phyloP scores from a whole-genome alignment of 2,797 vertebrate species.

The Petrocephalus schoutedeni region DNA sequence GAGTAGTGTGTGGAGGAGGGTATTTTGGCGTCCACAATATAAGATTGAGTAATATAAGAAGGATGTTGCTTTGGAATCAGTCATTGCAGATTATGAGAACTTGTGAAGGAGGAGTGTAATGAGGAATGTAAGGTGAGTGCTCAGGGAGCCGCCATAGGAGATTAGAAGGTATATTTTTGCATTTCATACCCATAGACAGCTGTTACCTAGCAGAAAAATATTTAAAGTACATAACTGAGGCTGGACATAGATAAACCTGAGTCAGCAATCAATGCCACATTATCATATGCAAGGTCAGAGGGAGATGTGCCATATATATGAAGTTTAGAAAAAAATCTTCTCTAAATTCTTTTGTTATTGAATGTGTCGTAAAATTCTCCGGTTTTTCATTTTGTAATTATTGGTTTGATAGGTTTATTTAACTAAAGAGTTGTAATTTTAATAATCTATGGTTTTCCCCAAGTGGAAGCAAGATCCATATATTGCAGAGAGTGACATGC shows the following conservation, averaged over 20 bases:
- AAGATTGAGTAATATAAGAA: not conserved
- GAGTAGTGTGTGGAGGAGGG: not conserved
- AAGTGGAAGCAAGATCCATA: too few relatives aligned
- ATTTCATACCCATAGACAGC: not conserved
- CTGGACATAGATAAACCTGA: not conserved
- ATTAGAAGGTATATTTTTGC: not conserved
- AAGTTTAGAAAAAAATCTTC: not conserved
- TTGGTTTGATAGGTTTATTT: not conserved
- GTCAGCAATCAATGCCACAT: slow-evolving; percentile 6
- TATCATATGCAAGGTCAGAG: not conserved
- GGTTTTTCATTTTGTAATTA: not conserved
- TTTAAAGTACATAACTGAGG: not conserved
- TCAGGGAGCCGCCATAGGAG: not conserved
- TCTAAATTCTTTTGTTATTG: not conserved
- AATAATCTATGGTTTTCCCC: not conserved
- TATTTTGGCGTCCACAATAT: not conserved
- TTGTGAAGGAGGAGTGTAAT: not conserved
- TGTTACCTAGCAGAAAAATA: not conserved
- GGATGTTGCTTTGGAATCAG: not conserved
- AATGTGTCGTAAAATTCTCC: not conserved
- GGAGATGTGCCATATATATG: not conserved
- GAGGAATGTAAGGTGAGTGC: not conserved
- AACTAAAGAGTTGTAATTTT: not conserved
- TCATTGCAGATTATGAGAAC: not conserved
- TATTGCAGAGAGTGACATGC: too few relatives aligned